Evolutionary conservation across 2,888 invertebrate genomes (phyloP).

Genomic region (Geophilus truncorum): DNA sequence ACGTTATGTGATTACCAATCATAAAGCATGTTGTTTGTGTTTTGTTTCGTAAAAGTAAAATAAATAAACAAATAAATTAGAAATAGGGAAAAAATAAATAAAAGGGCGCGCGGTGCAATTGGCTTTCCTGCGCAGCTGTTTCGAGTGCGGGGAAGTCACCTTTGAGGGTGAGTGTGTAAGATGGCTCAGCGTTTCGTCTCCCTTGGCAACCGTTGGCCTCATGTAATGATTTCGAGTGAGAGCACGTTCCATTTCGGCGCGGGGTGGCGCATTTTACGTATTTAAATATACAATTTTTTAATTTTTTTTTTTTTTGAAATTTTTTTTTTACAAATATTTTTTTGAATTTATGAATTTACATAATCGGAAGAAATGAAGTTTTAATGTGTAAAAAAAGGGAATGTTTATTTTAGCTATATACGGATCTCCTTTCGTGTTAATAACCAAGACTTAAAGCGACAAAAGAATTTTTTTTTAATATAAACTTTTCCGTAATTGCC

Average conservation of each 20-base stretch:
- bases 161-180: neutral
- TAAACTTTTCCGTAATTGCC: neutral
- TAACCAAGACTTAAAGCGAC: no score
- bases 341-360: no score
- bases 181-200: neutral
- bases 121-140: neutral
- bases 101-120: neutral
- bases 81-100: no score
- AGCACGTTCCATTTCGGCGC: neutral
- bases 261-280: neutral
- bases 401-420: no score
- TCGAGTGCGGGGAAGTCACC: neutral
- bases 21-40: no score
- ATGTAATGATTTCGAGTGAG: neutral
- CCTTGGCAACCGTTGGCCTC: constrained; percentile 10
- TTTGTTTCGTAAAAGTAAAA: neutral
- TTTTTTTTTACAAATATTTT: neutral
- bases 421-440: no score
- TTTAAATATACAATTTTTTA: neutral
- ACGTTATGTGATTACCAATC: neutral
- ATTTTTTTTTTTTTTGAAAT: neutral
- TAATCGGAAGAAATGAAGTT: no score
- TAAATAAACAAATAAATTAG: neutral
- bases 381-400: no score
- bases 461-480: no score